phyloP scores from a whole-genome alignment of 2,797 vertebrate species.

The Scolopax bukidnonensis region DNA sequence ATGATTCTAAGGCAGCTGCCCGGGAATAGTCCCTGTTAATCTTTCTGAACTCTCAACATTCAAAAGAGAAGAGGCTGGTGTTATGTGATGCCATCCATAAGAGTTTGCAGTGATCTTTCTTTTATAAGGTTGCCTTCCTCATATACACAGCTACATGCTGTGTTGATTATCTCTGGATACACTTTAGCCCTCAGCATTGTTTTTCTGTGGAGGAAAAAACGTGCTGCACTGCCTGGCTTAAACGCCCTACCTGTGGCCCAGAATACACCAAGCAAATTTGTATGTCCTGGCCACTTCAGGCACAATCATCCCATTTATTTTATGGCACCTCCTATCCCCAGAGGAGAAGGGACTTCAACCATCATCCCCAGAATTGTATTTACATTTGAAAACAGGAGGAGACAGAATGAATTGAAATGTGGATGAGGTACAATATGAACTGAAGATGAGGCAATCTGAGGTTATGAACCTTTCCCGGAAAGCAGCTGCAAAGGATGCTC shows the following conservation, averaged over 20 bases:
- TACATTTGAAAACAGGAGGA: neutral
- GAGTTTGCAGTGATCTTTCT: neutral
- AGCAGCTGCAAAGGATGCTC: neutral
- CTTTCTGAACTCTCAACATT: neutral
- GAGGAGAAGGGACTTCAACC: neutral
- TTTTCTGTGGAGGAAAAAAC: neutral
- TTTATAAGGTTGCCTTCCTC: neutral
- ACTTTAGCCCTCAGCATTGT: neutral
- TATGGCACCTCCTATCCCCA: neutral
- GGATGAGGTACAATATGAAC: neutral
- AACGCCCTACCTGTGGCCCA: rapidly evolving
- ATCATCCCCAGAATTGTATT: neutral
- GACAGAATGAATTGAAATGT: neutral
- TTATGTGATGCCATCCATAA: neutral
- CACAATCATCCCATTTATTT: neutral
- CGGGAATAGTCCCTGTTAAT: neutral
- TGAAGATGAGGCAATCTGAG: neutral
- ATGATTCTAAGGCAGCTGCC: neutral
- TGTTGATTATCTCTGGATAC: neutral
- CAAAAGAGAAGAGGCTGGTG: neutral
- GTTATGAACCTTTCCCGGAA: neutral
- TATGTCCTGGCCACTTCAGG: neutral
- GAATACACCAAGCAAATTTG: neutral
- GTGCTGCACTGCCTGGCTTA: neutral
- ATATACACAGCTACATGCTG: rapidly evolving